Percentiles rank a stretch among this genome's conserved stretches.
Conservation (phyloP, 2,113 vertebrate genomes). For the Misgurnus anguillicaudatus region DNA sequence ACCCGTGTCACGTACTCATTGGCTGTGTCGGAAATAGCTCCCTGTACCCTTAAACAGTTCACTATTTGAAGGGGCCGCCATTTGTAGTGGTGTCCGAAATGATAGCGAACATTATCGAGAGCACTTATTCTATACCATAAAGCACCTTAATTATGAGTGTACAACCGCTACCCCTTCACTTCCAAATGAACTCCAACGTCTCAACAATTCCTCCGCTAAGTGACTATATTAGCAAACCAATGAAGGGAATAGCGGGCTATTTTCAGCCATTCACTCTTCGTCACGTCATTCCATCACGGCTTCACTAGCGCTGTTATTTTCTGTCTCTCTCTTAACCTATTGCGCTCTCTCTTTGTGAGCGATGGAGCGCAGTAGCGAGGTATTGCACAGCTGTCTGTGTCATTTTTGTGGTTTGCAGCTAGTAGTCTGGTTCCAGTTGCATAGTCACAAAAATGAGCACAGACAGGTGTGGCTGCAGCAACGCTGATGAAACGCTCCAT, state of each 20-base stretch:
- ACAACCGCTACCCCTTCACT: too few species aligned
- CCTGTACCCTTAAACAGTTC: not conserved
- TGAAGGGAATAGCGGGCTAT: too few species aligned
- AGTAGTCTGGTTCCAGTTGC: conserved; percentile 59
- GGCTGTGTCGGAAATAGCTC: too few species aligned
- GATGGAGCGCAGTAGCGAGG: conserved; percentile 53
- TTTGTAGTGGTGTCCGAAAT: too few species aligned
- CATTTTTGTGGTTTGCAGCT: conserved; percentile 61
- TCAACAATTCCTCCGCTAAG: too few species aligned
- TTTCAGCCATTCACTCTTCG: too few species aligned
- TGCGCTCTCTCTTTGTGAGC: conserved; percentile 31
- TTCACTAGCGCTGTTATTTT: not conserved
- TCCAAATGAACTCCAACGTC: too few species aligned
- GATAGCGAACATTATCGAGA: too few species aligned
- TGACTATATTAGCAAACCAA: too few species aligned
- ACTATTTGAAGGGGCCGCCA: not conserved
- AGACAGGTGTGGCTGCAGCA: conserved; percentile 58
- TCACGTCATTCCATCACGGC: not conserved
- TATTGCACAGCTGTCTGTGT: conserved; percentile 58
- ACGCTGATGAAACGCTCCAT: conserved; percentile 57
- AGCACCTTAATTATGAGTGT: too few species aligned
- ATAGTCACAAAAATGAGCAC: conserved; percentile 61
- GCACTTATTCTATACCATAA: too few species aligned
- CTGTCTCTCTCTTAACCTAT: not conserved
- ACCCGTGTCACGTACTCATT: too few species aligned